A percentile compares a stretch with the other conserved stretches of the same genome.
Evolutionary conservation across 2,113 vertebrate species (phyloP).

Genomic region (Sylvietta virens): DNA sequence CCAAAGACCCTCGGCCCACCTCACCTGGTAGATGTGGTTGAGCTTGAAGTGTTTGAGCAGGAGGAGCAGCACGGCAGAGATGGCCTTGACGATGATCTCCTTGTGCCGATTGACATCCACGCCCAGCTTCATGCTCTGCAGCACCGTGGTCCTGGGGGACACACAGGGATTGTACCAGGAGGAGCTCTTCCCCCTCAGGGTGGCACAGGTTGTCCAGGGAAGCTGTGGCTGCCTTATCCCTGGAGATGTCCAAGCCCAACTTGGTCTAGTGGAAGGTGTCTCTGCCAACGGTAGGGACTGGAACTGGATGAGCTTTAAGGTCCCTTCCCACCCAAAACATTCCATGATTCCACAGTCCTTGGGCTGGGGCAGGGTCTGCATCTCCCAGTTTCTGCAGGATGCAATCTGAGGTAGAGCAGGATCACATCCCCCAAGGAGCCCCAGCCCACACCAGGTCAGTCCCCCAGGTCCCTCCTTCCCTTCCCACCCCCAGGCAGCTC

Average conservation of each 20-base stretch:
- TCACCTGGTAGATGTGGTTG: slow-evolving; percentile 96
- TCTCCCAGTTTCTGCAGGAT: background rate
- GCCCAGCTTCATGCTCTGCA: slow-evolving; percentile 98
- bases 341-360: background rate
- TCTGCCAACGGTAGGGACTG: background rate
- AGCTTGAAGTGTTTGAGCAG: slow-evolving; percentile 97
- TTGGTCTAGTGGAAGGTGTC: background rate
- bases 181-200: background rate
- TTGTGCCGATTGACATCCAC: slow-evolving; percentile 98
- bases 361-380: background rate
- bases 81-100: slow-evolving; percentile 97
- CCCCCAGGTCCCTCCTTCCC: background rate
- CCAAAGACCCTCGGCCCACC: accelerated
- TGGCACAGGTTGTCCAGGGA: background rate
- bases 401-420: background rate
- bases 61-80: slow-evolving; percentile 91
- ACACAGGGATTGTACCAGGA: background rate
- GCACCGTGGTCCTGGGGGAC: slow-evolving; percentile 85
- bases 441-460: background rate
- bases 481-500: background rate
- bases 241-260: background rate
- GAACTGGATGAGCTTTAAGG: background rate
- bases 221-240: background rate
- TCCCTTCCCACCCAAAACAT: background rate
- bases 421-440: background rate